Evolutionary conservation across 35 echinoderm and acorn worm species (phyloP).

Genomic region (Amphiura filiformis): DNA sequence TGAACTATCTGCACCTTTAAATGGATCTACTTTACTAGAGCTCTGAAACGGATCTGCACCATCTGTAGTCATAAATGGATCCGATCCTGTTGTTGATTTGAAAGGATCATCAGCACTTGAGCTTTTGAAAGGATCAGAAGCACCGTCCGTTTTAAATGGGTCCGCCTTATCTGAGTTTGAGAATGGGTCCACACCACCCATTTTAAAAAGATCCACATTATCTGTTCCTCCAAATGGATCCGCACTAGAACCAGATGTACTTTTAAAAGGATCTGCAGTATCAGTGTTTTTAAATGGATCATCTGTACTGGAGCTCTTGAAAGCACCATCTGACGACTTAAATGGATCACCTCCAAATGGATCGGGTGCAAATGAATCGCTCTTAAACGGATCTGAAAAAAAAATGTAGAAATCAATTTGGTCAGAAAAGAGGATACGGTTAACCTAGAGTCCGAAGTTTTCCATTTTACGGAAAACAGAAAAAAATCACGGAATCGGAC

Average conservation of each 20-base stretch:
- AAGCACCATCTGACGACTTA: constrained; percentile 16
- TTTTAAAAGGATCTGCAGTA: constrained; percentile 12
- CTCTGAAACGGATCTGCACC: neutral
- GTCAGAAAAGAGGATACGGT: neutral
- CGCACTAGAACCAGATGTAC: neutral
- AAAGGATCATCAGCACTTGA: constrained; percentile 25
- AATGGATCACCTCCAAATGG: constrained; percentile 94
- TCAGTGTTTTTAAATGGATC: constrained; percentile 12
- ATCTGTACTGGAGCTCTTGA: neutral
- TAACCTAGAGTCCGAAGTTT: neutral
- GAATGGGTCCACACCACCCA: constrained; percentile 24
- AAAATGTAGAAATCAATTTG: neutral
- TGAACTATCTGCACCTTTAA: neutral
- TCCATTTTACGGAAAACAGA: no score
- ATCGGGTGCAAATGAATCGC: constrained; percentile 65
- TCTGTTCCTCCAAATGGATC: neutral
- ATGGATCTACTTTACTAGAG: neutral
- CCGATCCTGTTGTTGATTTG: neutral
- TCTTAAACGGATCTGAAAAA: constrained; percentile 86
- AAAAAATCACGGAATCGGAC: neutral
- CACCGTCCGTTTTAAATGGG: constrained; percentile 17
- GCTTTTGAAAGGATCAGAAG: constrained; percentile 29
- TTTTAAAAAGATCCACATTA: neutral
- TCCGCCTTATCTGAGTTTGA: neutral
- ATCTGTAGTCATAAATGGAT: constrained; percentile 7